These are phyloP conservation scores for Thalpophila matura DNA, from an alignment of 2,888 invertebrate species.

Conservation along the genomic window DNA sequence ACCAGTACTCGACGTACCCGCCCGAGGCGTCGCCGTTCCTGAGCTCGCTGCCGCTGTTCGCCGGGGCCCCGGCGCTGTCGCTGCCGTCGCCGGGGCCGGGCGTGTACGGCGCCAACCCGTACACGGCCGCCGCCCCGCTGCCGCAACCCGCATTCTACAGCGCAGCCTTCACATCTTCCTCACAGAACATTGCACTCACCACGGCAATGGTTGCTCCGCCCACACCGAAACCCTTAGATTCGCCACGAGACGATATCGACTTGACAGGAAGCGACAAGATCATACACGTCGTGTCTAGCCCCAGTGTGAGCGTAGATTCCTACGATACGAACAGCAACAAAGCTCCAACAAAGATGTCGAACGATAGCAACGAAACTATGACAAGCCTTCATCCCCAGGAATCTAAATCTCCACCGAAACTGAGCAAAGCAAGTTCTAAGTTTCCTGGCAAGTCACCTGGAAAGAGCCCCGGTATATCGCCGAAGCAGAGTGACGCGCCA, in stretches of 20 bases:
- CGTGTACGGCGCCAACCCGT: conserved; percentile 91
- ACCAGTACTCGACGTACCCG: conserved; percentile 88
- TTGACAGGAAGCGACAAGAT: conserved; percentile 81
- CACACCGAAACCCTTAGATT: conserved; percentile 86
- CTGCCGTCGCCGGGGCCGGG: conserved; percentile 93
- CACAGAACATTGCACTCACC: conserved; percentile 95
- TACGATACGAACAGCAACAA: conserved; percentile 77
- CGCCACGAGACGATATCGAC: conserved; percentile 85
- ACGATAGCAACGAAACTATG: conserved; percentile 80
- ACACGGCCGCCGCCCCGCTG: conserved; percentile 87
- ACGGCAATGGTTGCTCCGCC: conserved; percentile 95
- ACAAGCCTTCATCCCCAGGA: conserved; percentile 76
- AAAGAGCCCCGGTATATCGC: conserved; percentile 92
- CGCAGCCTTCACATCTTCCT: conserved; percentile 95
- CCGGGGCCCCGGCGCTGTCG: conserved; percentile 91
- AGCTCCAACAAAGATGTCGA: conserved; percentile 79
- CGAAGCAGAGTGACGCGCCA: conserved; percentile 90
- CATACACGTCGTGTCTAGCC: conserved; percentile 80
- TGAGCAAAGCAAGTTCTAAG: conserved; percentile 91
- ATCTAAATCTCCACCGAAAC: conserved; percentile 80
- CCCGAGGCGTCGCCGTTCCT: conserved; percentile 91
- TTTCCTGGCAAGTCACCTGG: conserved; percentile 93
- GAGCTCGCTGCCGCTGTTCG: conserved; percentile 91
- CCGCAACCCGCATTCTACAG: conserved; percentile 90
- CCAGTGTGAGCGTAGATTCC: conserved; percentile 82